Percentiles rank a stretch among this genome's conserved stretches.
These are phyloP conservation scores for Hippocampus kuda DNA, from an alignment of 2,797 vertebrate genomes.

Conservation along the genomic window DNA sequence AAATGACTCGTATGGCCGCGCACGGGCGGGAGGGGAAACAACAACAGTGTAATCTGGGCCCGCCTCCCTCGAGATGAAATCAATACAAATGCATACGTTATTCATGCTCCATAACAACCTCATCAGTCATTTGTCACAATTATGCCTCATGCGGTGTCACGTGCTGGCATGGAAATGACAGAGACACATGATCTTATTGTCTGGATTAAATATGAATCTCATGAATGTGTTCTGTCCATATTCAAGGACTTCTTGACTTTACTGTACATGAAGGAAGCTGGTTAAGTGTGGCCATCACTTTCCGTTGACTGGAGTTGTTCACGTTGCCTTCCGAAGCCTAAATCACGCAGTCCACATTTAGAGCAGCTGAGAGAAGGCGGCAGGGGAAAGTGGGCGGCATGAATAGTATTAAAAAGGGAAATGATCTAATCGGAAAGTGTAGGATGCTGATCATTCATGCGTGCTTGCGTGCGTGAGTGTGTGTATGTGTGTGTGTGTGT, in stretches of 20 bases:
- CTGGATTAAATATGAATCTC: conserved; percentile 19
- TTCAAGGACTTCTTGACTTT: not conserved
- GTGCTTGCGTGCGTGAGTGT: conserved; percentile 9
- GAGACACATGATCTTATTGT: conserved; percentile 37
- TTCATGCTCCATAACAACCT: conserved; percentile 39
- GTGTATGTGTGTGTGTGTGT: conserved; percentile 7
- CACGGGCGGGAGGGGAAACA: conserved; percentile 12
- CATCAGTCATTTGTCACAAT: conserved; percentile 68
- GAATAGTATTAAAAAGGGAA: conserved; percentile 32
- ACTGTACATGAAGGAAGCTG: not conserved
- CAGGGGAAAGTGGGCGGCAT: conserved; percentile 35
- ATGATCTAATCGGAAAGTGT: conserved; percentile 43
- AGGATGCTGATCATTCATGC: conserved; percentile 28
- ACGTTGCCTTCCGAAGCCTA: not conserved
- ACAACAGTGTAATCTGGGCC: conserved; percentile 23
- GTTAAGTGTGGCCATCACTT: conserved; percentile 1
- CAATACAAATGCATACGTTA: conserved; percentile 48
- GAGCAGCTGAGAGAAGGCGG: conserved; percentile 31
- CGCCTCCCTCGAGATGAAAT: conserved; percentile 45
- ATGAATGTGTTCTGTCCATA: not conserved
- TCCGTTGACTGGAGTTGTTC: conserved; percentile 17
- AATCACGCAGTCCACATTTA: conserved; percentile 14
- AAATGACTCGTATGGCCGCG: conserved; percentile 27
- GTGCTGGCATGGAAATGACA: conserved; percentile 41
- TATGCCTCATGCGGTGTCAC: conserved; percentile 53